Evolutionary conservation across 1,140 invertebrate species (phyloP).

Genomic region (Drosophila nigromelanica): DNA sequence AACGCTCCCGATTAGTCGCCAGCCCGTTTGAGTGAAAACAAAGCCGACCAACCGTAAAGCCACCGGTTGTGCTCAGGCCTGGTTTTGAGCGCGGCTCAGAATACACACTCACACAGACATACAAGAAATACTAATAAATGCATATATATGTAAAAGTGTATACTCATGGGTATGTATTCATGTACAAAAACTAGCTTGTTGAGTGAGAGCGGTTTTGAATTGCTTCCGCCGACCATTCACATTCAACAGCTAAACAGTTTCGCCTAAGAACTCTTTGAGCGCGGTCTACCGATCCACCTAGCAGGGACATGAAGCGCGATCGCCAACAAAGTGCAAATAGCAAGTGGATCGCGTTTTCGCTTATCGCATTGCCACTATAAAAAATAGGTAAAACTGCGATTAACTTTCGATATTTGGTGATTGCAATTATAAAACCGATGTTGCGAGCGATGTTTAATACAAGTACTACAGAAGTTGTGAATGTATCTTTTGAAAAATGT

Average conservation of each 20-base stretch:
- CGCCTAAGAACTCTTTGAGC: slow-evolving; percentile 74
- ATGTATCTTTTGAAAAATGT: not conserved
- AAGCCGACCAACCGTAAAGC: slow-evolving; percentile 74
- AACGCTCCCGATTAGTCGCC: slow-evolving; percentile 57
- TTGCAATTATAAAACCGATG: too few relatives aligned
- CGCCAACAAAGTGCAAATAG: slow-evolving; percentile 12
- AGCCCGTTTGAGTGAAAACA: slow-evolving; percentile 59
- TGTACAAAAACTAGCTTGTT: slow-evolving; percentile 16
- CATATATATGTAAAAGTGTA: not conserved
- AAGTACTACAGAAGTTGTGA: not conserved
- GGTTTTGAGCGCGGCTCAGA: slow-evolving; percentile 64
- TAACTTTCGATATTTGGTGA: too few relatives aligned
- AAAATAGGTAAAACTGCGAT: too few relatives aligned
- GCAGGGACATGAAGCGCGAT: slow-evolving; percentile 29
- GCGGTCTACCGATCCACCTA: slow-evolving; percentile 66
- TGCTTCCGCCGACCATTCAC: slow-evolving; percentile 59
- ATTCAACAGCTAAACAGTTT: slow-evolving; percentile 71
- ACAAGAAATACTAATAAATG: slow-evolving; percentile 1
- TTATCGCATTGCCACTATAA: not conserved
- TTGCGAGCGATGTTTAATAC: not conserved
- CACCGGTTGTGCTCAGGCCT: slow-evolving; percentile 31
- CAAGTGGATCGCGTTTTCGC: slow-evolving; percentile 47
- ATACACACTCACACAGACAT: slow-evolving; percentile 19
- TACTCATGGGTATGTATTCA: not conserved
- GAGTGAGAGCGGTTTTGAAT: slow-evolving; percentile 45